These are phyloP conservation scores for Seira sanloemensis DNA, from an alignment of 2,888 invertebrate species.

Conservation along the genomic window DNA sequence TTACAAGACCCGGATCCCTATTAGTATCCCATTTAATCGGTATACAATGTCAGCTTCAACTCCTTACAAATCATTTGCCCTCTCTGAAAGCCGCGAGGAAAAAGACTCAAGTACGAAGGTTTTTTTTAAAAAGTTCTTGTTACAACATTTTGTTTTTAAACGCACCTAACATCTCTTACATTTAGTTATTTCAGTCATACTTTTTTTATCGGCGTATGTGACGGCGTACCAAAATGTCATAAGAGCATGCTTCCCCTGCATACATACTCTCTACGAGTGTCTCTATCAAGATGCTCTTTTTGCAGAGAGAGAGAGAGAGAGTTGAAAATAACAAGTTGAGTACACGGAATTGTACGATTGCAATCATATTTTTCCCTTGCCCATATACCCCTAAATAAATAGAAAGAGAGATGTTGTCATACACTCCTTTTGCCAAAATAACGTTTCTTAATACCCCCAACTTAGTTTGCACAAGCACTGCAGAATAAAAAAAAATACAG, in stretches of 20 bases:
- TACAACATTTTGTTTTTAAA: background rate
- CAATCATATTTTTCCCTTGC: slow-evolving; percentile 7
- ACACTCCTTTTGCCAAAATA: slow-evolving; percentile 1
- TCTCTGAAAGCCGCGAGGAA: background rate
- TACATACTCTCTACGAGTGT: background rate
- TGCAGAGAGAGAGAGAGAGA: background rate
- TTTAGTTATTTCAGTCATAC: background rate
- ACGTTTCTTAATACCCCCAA: background rate
- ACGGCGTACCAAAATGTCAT: background rate
- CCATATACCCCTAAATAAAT: background rate
- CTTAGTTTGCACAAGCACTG: background rate
- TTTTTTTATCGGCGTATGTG: background rate
- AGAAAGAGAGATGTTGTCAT: background rate
- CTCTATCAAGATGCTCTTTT: background rate
- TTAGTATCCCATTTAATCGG: slow-evolving; percentile 11
- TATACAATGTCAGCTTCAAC: background rate
- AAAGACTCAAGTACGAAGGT: background rate
- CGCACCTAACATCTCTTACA: background rate
- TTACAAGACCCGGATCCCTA: background rate
- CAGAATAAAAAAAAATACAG: background rate
- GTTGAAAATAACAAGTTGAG: background rate
- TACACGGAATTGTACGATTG: background rate
- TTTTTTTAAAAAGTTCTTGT: background rate
- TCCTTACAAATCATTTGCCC: slow-evolving; percentile 1
- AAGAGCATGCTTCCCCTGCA: background rate